Evolutionary conservation across 2,888 invertebrate genomes (phyloP).

Genomic region (Meliscaeva auricollis): DNA sequence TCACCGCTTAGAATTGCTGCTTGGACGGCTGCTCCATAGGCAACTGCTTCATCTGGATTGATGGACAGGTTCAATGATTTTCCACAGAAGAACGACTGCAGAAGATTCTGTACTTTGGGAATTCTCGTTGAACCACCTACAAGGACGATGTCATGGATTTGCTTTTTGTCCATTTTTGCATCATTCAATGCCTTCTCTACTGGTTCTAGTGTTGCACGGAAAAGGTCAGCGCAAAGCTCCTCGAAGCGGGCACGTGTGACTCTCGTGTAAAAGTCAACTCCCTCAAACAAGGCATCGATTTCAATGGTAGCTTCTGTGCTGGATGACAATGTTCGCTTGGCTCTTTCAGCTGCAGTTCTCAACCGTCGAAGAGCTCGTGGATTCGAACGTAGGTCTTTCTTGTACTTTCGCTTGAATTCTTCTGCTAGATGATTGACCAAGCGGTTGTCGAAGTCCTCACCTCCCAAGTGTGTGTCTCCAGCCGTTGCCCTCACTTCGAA

Average conservation of each 20-base stretch:
- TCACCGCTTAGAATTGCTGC: slow-evolving; percentile 88
- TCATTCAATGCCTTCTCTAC: slow-evolving; percentile 90
- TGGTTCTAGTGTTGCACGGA: slow-evolving; percentile 89
- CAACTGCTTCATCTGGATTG: slow-evolving; percentile 91
- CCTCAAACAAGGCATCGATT: slow-evolving; percentile 89
- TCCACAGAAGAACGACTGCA: slow-evolving; percentile 90
- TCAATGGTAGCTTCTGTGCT: slow-evolving; percentile 90
- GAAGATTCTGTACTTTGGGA: slow-evolving; percentile 89
- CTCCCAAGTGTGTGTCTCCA: slow-evolving; percentile 95
- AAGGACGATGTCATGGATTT: slow-evolving; percentile 90
- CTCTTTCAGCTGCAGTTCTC: slow-evolving; percentile 90
- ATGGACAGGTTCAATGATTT: slow-evolving; percentile 89
- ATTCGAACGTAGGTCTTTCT: slow-evolving; percentile 87
- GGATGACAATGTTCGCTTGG: slow-evolving; percentile 90
- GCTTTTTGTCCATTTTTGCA: slow-evolving; percentile 89
- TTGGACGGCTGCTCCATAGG: slow-evolving; percentile 89
- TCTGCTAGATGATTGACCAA: slow-evolving; percentile 93
- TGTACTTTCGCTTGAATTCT: slow-evolving; percentile 91
- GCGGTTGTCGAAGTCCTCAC: slow-evolving; percentile 94
- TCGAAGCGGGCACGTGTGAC: slow-evolving; percentile 90
- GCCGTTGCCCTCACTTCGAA: slow-evolving; percentile 97
- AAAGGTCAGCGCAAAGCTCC: slow-evolving; percentile 88
- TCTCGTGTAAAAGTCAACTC: slow-evolving; percentile 88
- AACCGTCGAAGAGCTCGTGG: slow-evolving; percentile 87
- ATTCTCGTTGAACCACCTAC: slow-evolving; percentile 92